Evolutionary conservation across 2,797 vertebrate species (phyloP).

Genomic region (Crypturellus tataupa): DNA sequence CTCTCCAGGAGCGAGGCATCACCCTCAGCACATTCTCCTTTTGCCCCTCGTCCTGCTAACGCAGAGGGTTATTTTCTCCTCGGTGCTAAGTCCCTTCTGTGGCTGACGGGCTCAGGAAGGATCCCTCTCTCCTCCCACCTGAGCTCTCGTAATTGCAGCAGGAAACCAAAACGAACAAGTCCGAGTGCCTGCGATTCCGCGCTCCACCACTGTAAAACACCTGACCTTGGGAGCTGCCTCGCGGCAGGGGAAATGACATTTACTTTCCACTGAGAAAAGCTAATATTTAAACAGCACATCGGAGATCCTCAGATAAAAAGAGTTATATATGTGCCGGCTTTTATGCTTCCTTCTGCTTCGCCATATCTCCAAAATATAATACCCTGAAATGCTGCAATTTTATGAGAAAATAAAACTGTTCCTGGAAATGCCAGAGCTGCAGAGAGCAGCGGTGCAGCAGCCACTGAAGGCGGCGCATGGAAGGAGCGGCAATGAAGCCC

Average conservation of each 20-base stretch:
- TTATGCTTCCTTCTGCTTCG: conserved; percentile 7
- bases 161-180: conserved; percentile 18
- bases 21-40: neutral
- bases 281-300: conserved; percentile 41
- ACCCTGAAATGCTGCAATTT: neutral
- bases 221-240: neutral
- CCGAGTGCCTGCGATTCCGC: neutral
- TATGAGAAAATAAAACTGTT: conserved; percentile 20
- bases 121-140: neutral
- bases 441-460: conserved; percentile 14
- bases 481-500: neutral
- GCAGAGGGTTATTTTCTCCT: conserved; percentile 4
- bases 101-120: neutral
- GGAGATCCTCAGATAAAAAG: conserved; percentile 16
- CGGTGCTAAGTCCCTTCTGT: neutral
- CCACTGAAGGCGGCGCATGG: neutral
- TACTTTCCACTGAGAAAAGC: conserved; percentile 9
- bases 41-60: conserved; percentile 6
- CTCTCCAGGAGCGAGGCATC: neutral
- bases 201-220: conserved; percentile 22
- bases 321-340: conserved; percentile 42
- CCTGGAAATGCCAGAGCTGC: conserved; percentile 41
- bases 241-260: conserved; percentile 1
- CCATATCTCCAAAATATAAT: conserved; percentile 24
- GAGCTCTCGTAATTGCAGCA: neutral